These are phyloP conservation scores for Manis crassicaudata DNA, from an alignment of 2,797 vertebrate genomes.

Conservation along the genomic window DNA sequence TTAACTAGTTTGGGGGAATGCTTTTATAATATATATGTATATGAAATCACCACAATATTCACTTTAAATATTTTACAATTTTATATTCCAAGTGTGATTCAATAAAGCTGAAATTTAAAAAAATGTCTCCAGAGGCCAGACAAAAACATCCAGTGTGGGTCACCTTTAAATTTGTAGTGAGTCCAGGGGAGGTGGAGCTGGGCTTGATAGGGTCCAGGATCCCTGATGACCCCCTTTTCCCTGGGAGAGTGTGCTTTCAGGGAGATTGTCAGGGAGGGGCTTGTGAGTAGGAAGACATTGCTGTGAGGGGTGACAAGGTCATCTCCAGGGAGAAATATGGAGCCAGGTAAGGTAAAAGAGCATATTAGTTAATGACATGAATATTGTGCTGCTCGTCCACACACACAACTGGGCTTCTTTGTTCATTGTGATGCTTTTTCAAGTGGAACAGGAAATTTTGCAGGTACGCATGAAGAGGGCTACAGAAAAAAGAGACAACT, in stretches of 20 bases:
- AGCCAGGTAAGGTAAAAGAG: background rate
- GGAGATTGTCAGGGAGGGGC: background rate
- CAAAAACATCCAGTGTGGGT: background rate
- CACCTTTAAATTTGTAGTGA: background rate
- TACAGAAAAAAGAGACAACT: background rate
- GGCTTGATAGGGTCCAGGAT: background rate
- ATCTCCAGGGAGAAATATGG: background rate
- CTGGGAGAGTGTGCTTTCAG: background rate
- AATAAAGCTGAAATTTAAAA: background rate
- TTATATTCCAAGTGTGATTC: background rate
- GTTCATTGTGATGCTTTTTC: background rate
- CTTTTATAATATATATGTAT: background rate
- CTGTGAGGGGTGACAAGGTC: background rate
- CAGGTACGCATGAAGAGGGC: background rate
- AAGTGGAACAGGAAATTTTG: constrained; percentile 15
- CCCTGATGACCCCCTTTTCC: background rate
- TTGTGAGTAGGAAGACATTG: background rate
- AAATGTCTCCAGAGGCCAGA: background rate
- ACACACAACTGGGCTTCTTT: background rate
- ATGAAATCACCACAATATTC: background rate
- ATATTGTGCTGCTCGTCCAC: background rate
- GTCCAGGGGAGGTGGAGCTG: background rate
- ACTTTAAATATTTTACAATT: background rate
- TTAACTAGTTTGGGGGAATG: background rate
- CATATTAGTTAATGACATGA: background rate